Evolutionary conservation across 1,140 invertebrate species (phyloP), one percentile per base, ranked within the genome.

Genomic region (Eufriesea mexicana): DNA sequence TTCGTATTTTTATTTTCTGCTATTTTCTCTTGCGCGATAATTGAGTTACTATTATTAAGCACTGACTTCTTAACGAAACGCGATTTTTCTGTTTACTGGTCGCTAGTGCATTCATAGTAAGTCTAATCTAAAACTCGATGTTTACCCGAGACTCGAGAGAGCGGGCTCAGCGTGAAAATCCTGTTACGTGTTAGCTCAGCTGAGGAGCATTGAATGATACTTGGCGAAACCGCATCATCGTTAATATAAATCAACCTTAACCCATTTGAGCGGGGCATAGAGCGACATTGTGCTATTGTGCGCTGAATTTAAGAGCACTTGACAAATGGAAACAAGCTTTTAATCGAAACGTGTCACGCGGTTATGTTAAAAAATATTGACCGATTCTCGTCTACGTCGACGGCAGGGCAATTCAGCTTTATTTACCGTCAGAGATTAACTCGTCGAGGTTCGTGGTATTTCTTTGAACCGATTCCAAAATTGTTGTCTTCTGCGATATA

Each of bases 221-320:
- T 73, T 73, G 71, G 71, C 71, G 6, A 42, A 55, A 73, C 35
- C 55, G 55, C 71, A 59, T 73, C 35, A 55, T 47, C 23, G 28
- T 47, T 66, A 10, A 64, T 64, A 64, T 76, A 51, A 64, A 76
- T n/a, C 59, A 75, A 35, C 57, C 45, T 62, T 64, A 76, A 76
- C 74, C 61, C 61, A 45, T 76, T 76, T 42, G 47, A 51, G 62
- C 28, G 16, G n/a, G 45, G 28, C 16, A 59, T 4, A 35, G 1
- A 47, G 47, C 35, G 55, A 35, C 35, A 35, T 45, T 62, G 47
- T 12, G n/a, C 59, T 61, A 47, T 49, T 23, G 10, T 10, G 25
- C 18, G 5, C 49, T 45, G 49, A 61, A 55, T 25, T 74, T n/a
- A 16, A 59, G 35, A 61, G 35, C 8, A 25, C 20, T 72, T 54